Evolutionary conservation across 2,888 invertebrate genomes (phyloP), one percentile per base, ranked within the genome.

Genomic region (Cybosia mesomella): DNA sequence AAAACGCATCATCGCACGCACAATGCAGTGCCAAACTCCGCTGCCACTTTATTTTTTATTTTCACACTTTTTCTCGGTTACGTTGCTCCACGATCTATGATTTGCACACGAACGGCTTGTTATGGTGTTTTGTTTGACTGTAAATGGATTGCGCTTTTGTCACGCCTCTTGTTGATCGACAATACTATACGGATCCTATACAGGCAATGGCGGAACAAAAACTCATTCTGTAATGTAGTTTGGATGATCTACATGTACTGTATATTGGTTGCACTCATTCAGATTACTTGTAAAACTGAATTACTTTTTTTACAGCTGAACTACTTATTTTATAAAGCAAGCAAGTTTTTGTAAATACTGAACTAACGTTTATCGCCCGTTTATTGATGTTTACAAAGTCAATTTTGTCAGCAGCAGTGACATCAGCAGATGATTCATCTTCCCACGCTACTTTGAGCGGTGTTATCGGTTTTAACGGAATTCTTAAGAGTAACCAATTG

Each of bases 51-150:
- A 61, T 83, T 83, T 79, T 83, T 84, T 85, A 81, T 75, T 76
- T 76, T 79, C 85, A 86, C 87, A 75, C 75, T 55, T 60, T 82
- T 79, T 89, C 89, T 85, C 81, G 80, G 81, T 90, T 91, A 77
- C 84, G 88, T 92, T 92, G 92, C 92, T 89, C 88, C 88, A 93
- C 91, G 86, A 85, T 88, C 85, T 91, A 88, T 92, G 89, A 91
- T 92, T 92, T 92, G 92, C 92, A 91, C 92, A 90, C 86, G 88
- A 89, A 87, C 86, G 83, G 92, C 93, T 92, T 93, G 82, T 91
- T 92, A 86, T 90, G 86, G 85, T 88, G 85, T 89, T 85, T 84
- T 84, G 74, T 85, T 85, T 81, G 80, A 80, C 71, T 81, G 71
- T 75, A 66, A 65, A 73, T 84, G 85, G 87, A 87, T 83, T 85